Percentiles rank a stretch among this genome's conserved stretches.
phyloP scores from a whole-genome alignment of 2,113 vertebrate genomes.

The Chinchilla lanigera region DNA sequence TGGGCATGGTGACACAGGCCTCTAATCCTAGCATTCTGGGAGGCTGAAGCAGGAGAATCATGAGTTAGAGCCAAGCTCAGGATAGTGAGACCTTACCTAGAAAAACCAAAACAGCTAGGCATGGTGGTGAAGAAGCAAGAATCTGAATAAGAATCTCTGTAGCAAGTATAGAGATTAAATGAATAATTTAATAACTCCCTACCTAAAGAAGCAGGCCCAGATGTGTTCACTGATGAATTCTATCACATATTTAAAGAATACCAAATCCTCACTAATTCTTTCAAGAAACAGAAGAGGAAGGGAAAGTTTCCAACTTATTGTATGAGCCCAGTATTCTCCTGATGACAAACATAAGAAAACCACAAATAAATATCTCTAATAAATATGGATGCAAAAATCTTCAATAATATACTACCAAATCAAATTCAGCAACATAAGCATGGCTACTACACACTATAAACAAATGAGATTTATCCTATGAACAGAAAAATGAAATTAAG shows the following conservation, averaged over 20 bases:
- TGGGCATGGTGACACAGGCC: background rate
- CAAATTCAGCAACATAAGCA: background rate
- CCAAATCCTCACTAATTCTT: constrained; percentile 22
- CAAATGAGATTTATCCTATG: background rate
- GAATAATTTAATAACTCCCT: background rate
- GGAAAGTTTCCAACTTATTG: background rate
- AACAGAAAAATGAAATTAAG: background rate
- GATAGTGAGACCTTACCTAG: background rate
- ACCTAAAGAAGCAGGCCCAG: background rate
- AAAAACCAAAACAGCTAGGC: background rate
- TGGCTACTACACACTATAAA: background rate
- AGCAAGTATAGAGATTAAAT: background rate
- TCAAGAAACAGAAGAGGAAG: background rate
- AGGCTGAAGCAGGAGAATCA: background rate
- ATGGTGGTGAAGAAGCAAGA: background rate
- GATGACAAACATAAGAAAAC: background rate
- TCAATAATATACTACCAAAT: background rate
- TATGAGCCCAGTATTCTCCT: background rate
- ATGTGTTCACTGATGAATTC: background rate
- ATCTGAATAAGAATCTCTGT: background rate
- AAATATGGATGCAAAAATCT: background rate
- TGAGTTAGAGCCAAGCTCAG: background rate
- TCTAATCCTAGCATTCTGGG: background rate
- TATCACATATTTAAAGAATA: background rate
- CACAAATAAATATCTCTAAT: background rate